A percentile compares a stretch with the other conserved stretches of the same genome.
These are phyloP conservation scores for Anneissia japonica DNA, from an alignment of 35 echinoderm and acorn worm species.

Conservation along the genomic window DNA sequence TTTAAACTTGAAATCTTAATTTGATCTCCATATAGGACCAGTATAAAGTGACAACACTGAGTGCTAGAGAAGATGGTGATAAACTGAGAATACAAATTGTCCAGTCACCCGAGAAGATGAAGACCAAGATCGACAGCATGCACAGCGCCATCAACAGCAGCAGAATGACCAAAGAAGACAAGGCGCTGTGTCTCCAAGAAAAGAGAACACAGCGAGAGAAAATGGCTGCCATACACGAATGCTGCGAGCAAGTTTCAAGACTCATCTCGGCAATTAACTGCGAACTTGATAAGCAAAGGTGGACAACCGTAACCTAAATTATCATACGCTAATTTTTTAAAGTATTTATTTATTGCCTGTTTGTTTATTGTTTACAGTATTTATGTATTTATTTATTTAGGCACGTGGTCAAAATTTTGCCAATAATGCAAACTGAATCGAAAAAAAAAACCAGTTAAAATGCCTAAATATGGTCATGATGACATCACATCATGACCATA, in stretches of 20 bases:
- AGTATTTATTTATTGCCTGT: too few relatives aligned
- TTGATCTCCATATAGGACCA: slow-evolving; percentile 76
- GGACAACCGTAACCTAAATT: too few relatives aligned
- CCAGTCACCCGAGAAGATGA: slow-evolving; percentile 97
- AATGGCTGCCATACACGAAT: slow-evolving; percentile 20
- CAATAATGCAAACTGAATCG: too few relatives aligned
- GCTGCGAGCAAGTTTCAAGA: slow-evolving; percentile 50
- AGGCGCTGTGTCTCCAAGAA: slow-evolving; percentile 61
- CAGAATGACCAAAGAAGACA: slow-evolving; percentile 72
- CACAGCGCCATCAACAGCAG: slow-evolving; percentile 48
- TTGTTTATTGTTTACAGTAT: too few relatives aligned
- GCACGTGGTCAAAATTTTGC: too few relatives aligned
- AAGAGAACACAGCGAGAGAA: slow-evolving; percentile 52
- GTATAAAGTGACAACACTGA: slow-evolving; percentile 50
- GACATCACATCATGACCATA: too few relatives aligned
- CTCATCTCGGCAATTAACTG: slow-evolving; percentile 50
- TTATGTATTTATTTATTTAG: too few relatives aligned
- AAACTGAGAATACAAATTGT: slow-evolving; percentile 74
- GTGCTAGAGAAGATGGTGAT: slow-evolving; percentile 40
- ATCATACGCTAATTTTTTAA: too few relatives aligned
- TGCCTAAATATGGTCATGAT: too few relatives aligned
- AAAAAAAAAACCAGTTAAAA: too few relatives aligned
- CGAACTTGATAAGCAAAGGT: slow-evolving; percentile 75
- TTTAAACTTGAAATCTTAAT: neutral
- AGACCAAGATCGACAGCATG: slow-evolving; percentile 79